Base-by-base conservation (phyloP, 2,113 vertebrate species). In the Promerops cafer region DNA sequence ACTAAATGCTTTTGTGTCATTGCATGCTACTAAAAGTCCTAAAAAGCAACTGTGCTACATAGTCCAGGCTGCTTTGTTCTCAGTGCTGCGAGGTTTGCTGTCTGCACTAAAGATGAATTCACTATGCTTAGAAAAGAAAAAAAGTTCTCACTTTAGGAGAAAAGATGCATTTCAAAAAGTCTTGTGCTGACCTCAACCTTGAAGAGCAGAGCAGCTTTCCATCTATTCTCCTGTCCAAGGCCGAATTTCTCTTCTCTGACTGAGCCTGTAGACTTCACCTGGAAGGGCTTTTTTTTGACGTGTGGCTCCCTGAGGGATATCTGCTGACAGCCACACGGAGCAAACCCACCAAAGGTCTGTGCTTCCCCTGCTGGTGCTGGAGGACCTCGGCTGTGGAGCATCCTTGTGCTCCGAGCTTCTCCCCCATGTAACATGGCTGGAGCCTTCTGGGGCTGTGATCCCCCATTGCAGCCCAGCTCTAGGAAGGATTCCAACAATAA, bases 341-440 rank as follows among this genome's bases (percentile, higher is more conserved):
- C 1, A 17, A 54, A 35, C 66, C 19, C 2, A 0, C 1, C 9
- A 19, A 47, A 65, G 63, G 6, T 63, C 39, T 59, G 66, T 16
- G 2, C 1, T 8, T 90, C 39, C n/a, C 52, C 45, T 3, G 4
- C 17, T 5, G 7, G 15, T 57, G 52, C 64, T 71, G 68, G 68
- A 63, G 65, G 52, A 13, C n/a, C 11, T 30, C 15, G 4, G 27
- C 50, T 2, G 1, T 35, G 72, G 44, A 64, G 22, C 68, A 21
- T 54, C 75, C 84, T 69, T 1, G 3, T 35, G 16, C 60, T n/a
- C 37, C 53, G 53, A 83, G 31, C 47, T 65, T 33, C 31, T 87
- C 31, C 49, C 45, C 27, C 21, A 10, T 0, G 0, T 27, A 6
- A n/a, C 0, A 0, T 3, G 40, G 30, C 21, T 60, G 56, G 42